Conservation (phyloP, 2,888 invertebrate genomes). For the Lasioglossum morio region DNA sequence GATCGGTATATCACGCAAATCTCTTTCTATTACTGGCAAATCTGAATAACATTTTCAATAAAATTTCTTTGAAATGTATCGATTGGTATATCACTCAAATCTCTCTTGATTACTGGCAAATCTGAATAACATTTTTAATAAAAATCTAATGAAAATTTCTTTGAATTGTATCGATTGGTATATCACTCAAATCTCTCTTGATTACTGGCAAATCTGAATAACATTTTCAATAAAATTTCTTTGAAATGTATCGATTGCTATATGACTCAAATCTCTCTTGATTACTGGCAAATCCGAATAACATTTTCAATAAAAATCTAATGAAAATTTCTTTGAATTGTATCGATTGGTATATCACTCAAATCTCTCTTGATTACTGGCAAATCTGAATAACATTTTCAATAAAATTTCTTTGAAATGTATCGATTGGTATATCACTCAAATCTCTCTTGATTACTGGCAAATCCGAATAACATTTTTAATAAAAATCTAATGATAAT, state of each 20-base stretch:
- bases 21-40: too few species aligned
- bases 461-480: not conserved
- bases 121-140: not conserved
- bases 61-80: not conserved
- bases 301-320: not conserved
- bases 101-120: too few species aligned
- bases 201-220: not conserved
- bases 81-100: not conserved
- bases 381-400: not conserved
- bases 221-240: not conserved
- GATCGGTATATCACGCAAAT: not conserved
- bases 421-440: not conserved
- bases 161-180: not conserved
- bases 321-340: not conserved
- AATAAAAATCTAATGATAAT: not conserved
- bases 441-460: not conserved
- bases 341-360: not conserved
- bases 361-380: too few species aligned
- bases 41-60: not conserved
- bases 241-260: not conserved
- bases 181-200: too few species aligned
- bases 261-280: not conserved
- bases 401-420: not conserved
- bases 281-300: too few species aligned
- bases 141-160: not conserved